Conservation (phyloP, 2,797 vertebrate genomes). For the Gallinago stenura region DNA sequence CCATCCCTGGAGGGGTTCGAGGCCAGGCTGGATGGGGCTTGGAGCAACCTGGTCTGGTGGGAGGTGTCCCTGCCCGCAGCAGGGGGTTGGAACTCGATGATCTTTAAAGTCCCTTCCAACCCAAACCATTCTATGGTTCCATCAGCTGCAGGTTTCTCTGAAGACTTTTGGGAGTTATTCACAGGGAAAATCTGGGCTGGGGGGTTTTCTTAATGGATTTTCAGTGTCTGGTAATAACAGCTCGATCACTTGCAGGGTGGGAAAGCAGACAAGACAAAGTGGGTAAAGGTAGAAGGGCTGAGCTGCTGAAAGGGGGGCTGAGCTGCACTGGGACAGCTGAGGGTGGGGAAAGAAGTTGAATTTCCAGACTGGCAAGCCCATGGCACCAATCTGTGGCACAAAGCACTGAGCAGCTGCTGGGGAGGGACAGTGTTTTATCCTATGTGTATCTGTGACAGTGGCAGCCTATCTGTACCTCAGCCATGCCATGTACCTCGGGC, state of each 20-base stretch:
- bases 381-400: not conserved
- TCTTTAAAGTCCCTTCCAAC: no score
- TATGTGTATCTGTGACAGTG: not conserved
- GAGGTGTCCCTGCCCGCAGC: no score
- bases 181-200: not conserved
- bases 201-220: not conserved
- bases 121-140: not conserved
- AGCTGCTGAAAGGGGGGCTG: not conserved
- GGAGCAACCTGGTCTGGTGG: no score
- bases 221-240: not conserved
- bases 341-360: not conserved
- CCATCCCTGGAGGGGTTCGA: no score
- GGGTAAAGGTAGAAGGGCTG: not conserved
- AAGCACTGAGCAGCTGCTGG: not conserved
- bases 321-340: not conserved
- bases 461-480: rapidly evolving
- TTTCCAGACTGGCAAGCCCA: not conserved
- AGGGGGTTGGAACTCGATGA: no score
- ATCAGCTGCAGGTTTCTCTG: not conserved
- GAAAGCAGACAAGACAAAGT: rapidly evolving
- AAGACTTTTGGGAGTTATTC: not conserved
- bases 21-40: no score
- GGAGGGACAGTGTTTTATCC: rapidly evolving
- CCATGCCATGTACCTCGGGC: no score
- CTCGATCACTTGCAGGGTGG: not conserved